Base-by-base conservation (phyloP, 2,113 vertebrate species). In the Pygoscelis antarcticus region DNA sequence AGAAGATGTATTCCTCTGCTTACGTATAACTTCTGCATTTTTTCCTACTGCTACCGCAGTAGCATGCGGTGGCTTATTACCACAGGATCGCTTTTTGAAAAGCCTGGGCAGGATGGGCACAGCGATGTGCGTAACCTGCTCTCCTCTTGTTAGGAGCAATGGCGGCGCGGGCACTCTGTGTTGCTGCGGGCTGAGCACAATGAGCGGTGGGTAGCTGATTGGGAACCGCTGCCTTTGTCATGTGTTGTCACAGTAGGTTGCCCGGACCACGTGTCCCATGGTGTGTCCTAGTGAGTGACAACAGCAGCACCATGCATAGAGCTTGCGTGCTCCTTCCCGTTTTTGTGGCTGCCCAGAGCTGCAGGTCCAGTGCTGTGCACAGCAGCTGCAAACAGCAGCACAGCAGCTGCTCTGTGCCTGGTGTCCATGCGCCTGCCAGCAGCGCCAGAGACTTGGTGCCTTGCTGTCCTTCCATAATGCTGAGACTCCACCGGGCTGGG, bases 81-180 rank as follows among this genome's bases (percentile, higher is more conserved):
- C 7, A 51, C 3, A 3, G 21, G 8, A 36, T 2, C 9, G 17
- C 15, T 14, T 29, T 60, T 16, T 44, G 54, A 64, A 29, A 52
- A 69, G 46, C 27, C 46, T 52, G 42, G 36, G 42, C 30, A 66
- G 26, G 27, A 30, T 25, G 30, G n/a, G 23, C 22, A 3, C 71
- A 20, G 32, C 6, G 16, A 38, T 8, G 5, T n/a, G 32, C 5
- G 6, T 49, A 36, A 29, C 27, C 23, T 5, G 8, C 47, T 52
- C 36, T 38, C 26, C 26, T 51, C 42, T 52, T 54, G 25, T 58
- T 34, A 49, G 60, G 12, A 38, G 6, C 1, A 5, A 7, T 6
- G 0, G 5, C 6, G 3, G 38, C 8, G 2, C 2, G 3, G 38
- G 38, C 2, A 10, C 38, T 57, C 17, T 26, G 49, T 11, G 13